A percentile compares a stretch with the other conserved stretches of the same genome.
Evolutionary conservation across 2,797 vertebrate species (phyloP).

Genomic region (Falco peregrinus): DNA sequence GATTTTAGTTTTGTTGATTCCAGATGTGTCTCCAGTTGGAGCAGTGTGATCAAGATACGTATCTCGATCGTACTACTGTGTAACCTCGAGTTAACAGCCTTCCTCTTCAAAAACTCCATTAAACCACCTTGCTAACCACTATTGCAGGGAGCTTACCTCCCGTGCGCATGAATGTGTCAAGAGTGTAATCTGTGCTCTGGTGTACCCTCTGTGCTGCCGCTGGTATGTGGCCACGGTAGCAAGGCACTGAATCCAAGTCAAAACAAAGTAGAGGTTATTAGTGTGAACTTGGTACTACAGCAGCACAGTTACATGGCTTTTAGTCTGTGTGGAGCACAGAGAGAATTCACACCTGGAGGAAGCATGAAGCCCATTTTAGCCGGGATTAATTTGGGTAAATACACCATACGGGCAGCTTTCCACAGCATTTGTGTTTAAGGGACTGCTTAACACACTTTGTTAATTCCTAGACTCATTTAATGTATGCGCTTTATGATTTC

Average conservation of each 20-base stretch:
- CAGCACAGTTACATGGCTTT: not conserved
- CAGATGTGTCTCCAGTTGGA: not conserved
- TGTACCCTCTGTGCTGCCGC: not conserved
- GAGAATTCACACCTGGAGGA: not conserved
- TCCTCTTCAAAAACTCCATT: not conserved
- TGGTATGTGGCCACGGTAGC: not conserved
- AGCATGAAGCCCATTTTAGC: not conserved
- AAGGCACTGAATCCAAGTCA: not conserved
- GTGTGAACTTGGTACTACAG: not conserved
- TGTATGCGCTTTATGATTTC: not conserved
- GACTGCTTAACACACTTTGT: not conserved
- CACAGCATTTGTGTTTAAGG: not conserved
- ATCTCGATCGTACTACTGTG: not conserved
- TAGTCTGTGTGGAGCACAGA: not conserved
- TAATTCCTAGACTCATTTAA: not conserved
- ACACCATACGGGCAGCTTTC: not conserved
- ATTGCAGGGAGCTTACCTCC: not conserved
- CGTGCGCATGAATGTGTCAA: rapidly evolving
- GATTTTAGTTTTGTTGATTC: not conserved
- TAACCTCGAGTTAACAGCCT: not conserved
- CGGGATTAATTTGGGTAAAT: not conserved
- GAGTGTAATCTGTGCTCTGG: not conserved
- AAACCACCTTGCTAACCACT: not conserved
- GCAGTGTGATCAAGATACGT: not conserved
- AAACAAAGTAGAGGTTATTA: not conserved